These are phyloP conservation scores for Gymnoscelis rufifasciata DNA, from an alignment of 2,888 invertebrate species.

Conservation along the genomic window DNA sequence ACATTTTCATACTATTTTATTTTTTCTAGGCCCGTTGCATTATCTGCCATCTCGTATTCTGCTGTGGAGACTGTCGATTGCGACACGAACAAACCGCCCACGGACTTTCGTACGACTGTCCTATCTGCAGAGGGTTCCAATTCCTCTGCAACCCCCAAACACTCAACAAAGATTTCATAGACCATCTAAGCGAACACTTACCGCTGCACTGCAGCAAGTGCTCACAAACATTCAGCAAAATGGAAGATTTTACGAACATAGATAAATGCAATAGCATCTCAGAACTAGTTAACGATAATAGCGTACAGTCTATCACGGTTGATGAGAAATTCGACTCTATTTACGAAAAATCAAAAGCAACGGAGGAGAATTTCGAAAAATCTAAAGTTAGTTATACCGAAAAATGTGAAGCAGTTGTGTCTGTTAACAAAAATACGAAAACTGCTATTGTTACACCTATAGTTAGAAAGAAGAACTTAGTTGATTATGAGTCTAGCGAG, in stretches of 20 bases:
- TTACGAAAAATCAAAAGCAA: constrained; percentile 48
- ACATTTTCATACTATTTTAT: neutral
- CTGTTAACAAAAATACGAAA: constrained; percentile 52
- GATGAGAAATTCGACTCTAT: constrained; percentile 62
- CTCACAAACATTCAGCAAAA: constrained; percentile 49
- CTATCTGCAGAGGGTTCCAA: constrained; percentile 58
- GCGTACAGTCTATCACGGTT: constrained; percentile 34
- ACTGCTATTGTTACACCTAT: constrained; percentile 68
- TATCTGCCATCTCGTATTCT: constrained; percentile 63
- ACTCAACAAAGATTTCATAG: constrained; percentile 50
- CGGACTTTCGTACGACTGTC: constrained; percentile 61
- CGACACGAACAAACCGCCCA: constrained; percentile 59
- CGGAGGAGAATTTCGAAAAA: constrained; percentile 24
- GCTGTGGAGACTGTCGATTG: constrained; percentile 65
- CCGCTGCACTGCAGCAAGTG: constrained; percentile 67
- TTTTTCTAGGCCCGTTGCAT: constrained; percentile 62
- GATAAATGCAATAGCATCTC: constrained; percentile 63
- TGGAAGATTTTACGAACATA: constrained; percentile 59
- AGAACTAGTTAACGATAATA: constrained; percentile 46
- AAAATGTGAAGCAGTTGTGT: constrained; percentile 53
- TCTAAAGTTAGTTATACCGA: constrained; percentile 20
- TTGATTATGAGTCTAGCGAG: constrained; percentile 66
- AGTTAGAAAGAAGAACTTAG: constrained; percentile 53
- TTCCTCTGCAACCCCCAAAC: constrained; percentile 55
- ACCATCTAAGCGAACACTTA: constrained; percentile 59